Evolutionary conservation across 2,888 invertebrate species (phyloP).

Genomic region (Pammene aurita): DNA sequence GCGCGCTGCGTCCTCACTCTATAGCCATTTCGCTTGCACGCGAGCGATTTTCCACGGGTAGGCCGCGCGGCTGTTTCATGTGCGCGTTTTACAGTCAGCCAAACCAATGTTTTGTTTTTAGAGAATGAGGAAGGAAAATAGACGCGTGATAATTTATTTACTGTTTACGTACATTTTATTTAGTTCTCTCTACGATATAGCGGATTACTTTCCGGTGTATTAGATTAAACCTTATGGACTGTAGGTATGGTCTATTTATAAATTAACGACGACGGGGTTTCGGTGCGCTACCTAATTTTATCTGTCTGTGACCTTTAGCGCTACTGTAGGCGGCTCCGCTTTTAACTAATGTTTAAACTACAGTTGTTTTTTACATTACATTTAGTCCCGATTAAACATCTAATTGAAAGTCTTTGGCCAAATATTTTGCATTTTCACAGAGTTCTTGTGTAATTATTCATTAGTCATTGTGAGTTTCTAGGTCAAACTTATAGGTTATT

Average conservation of each 20-base stretch:
- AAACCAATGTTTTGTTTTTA: slow-evolving; percentile 60
- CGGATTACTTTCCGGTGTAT: not conserved
- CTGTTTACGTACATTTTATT: slow-evolving; percentile 10
- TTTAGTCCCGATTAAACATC: not conserved
- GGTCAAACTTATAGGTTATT: slow-evolving; percentile 12
- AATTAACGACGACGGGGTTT: slow-evolving; percentile 17
- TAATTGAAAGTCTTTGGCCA: not conserved
- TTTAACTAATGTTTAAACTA: not conserved
- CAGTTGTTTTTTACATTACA: slow-evolving; percentile 8
- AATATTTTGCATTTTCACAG: slow-evolving; percentile 1
- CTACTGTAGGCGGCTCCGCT: slow-evolving; percentile 4
- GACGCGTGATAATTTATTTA: slow-evolving; percentile 18
- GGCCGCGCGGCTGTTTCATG: slow-evolving; percentile 65
- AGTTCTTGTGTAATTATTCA: slow-evolving; percentile 1
- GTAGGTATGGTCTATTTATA: slow-evolving; percentile 15
- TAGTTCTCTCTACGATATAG: slow-evolving; percentile 2
- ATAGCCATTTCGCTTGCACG: slow-evolving; percentile 67
- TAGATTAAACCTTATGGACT: slow-evolving; percentile 3
- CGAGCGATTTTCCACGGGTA: slow-evolving; percentile 67
- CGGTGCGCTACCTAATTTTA: slow-evolving; percentile 21
- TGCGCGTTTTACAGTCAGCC: slow-evolving; percentile 63
- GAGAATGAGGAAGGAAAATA: slow-evolving; percentile 47
- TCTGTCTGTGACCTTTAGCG: slow-evolving; percentile 30
- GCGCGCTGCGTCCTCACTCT: slow-evolving; percentile 76
- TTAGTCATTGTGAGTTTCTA: slow-evolving; percentile 12